Evolutionary conservation across 2,888 invertebrate species (phyloP), one percentile per base, ranked within the genome.

Genomic region (Xestoiulus laeticollis): DNA sequence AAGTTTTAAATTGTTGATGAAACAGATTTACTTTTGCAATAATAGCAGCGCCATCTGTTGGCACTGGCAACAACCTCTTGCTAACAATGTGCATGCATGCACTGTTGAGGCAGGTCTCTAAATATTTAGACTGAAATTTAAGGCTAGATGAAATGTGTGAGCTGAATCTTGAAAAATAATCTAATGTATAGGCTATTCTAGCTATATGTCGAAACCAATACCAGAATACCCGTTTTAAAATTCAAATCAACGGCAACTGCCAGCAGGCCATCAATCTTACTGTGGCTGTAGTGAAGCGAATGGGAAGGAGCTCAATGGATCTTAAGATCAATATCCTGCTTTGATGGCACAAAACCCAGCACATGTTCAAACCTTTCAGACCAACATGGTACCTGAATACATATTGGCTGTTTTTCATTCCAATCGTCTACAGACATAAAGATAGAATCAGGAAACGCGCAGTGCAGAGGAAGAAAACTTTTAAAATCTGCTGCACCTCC

Each of bases 221-320:
- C 59, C 59, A 59, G 3, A 38, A 59, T 5, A n/a, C 59, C 53
- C 1, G 59, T 22, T 59, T 59, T 59, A 59, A 59, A 59, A 59
- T 59, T 59, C 59, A 59, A 59, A 59, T 59, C 6, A 59, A n/a
- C 3, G 59, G 59, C 59, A 59, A 59, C 59, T 59, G 22, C 22
- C 59, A 59, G 59, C 59, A 59, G 22, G 59, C 59, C 59, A 59
- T 59, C 59, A 59, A 59, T 59, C 59, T 59, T 59, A 22, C 53
- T 22, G 6, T 0, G 59, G 22, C 59, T 59, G 59, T 59, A n/a
- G 59, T 22, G 22, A 22, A 59, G 22, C 59, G 59, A 59, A 38
- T 5, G 38, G 38, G 6, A 38, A 59, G 59, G 5, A 22, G 22
- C 22, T 6, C 8, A 59, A 4, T 53, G 59, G 22, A 22, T 59